A percentile compares a stretch with the other conserved stretches of the same genome.
These are phyloP conservation scores for Blomia tropicalis DNA, from an alignment of 2,888 invertebrate species.

Conservation along the genomic window DNA sequence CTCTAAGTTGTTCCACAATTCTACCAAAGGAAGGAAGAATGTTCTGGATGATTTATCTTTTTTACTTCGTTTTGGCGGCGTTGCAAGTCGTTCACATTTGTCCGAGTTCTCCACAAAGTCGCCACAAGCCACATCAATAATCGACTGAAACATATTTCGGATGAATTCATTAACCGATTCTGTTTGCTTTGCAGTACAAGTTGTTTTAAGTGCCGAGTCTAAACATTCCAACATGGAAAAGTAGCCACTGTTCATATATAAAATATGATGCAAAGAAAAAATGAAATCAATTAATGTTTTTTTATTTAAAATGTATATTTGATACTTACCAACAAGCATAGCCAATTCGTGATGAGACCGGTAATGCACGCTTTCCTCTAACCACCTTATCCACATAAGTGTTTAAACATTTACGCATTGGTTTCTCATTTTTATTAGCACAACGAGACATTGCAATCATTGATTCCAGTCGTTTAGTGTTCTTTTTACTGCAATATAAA, in stretches of 20 bases:
- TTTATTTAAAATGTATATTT: neutral
- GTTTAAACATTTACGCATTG: neutral
- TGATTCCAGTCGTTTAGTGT: neutral
- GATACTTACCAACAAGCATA: slow-evolving; percentile 9
- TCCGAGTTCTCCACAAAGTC: neutral
- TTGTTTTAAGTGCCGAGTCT: neutral
- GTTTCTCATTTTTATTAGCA: neutral
- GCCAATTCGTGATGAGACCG: neutral
- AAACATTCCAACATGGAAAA: neutral
- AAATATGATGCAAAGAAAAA: neutral
- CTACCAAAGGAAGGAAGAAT: slow-evolving; percentile 3
- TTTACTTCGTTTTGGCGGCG: neutral
- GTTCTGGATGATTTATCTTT: neutral
- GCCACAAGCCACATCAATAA: slow-evolving; percentile 9
- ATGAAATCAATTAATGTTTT: neutral
- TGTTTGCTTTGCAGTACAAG: neutral
- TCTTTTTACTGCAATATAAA: neutral
- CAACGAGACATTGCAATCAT: neutral
- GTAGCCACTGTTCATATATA: neutral
- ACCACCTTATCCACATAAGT: neutral
- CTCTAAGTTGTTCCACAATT: neutral
- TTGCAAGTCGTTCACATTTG: neutral
- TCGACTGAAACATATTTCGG: neutral
- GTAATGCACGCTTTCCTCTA: neutral
- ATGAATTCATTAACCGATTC: slow-evolving; percentile 7